A percentile compares a stretch with the other conserved stretches of the same genome.
Evolutionary conservation across 2,113 vertebrate genomes (phyloP).

Genomic region (mouse (Mus musculus)): GRCm39 chr1:165837501-165838000

Average conservation of each 20-base stretch:
- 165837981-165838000: background rate
- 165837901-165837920: background rate
- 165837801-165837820: background rate
- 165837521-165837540: background rate
- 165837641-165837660: background rate
- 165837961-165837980: background rate
- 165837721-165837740: background rate
- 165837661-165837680: background rate
- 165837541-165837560: background rate
- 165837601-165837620: background rate
- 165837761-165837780: background rate
- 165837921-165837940: background rate
- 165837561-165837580: background rate
- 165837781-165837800: background rate
- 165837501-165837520: too few species aligned
- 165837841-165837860: background rate
- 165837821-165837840: background rate
- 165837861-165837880: background rate
- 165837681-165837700: background rate
- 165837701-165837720: background rate
- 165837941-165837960: background rate
- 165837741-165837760: background rate
- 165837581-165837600: background rate
- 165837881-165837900: background rate
- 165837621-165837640: background rate